Percentiles rank a stretch among this genome's conserved stretches.
Conservation (phyloP, 2,797 vertebrate genomes). For the Eulemur rubriventer region DNA sequence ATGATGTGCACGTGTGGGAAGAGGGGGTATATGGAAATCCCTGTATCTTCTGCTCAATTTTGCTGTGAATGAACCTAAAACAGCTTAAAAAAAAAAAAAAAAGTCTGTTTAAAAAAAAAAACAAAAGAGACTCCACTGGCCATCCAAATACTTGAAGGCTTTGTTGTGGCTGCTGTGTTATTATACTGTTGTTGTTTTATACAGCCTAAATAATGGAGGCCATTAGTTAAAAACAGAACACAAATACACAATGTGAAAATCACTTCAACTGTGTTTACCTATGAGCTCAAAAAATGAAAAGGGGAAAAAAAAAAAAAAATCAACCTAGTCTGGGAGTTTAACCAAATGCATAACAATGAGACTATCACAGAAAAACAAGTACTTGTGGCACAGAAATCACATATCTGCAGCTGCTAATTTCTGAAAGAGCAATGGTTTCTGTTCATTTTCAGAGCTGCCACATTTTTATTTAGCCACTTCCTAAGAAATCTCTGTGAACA, state of each 20-base stretch:
- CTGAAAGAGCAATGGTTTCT: not conserved
- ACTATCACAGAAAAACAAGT: not conserved
- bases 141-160: not conserved
- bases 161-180: not conserved
- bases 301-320: not conserved
- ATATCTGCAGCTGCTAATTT: not conserved
- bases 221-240: not conserved
- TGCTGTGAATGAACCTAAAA: not conserved
- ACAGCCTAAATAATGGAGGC: not conserved
- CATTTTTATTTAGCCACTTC: slow-evolving; percentile 56
- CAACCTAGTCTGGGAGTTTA: not conserved
- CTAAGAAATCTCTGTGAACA: slow-evolving; percentile 47
- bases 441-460: slow-evolving; percentile 23
- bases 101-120: not conserved
- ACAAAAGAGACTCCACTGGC: not conserved
- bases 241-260: not conserved
- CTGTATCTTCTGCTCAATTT: not conserved
- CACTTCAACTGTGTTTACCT: not conserved
- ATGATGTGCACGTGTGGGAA: rapidly evolving
- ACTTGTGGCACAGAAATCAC: not conserved
- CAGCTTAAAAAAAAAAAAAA: not conserved
- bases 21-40: not conserved
- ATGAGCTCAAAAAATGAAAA: not conserved
- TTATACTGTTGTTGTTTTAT: not conserved
- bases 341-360: not conserved